Evolutionary conservation across 2,888 invertebrate genomes (phyloP), one percentile per base, ranked within the genome.

Genomic region (Campoletis raptor): DNA sequence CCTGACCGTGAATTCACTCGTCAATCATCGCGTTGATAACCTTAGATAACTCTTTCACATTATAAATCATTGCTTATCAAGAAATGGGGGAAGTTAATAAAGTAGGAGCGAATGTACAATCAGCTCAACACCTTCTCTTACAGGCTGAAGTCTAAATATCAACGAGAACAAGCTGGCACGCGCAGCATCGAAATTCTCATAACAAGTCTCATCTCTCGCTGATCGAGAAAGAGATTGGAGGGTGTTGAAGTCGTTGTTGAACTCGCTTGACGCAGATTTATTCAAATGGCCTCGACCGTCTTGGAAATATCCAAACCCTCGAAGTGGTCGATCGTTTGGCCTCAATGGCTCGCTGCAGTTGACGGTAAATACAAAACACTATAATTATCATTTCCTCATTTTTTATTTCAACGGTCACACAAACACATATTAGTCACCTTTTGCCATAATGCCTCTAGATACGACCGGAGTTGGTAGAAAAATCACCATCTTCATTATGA

Each of bases 321-420:
- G 8, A 84, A 81, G 45, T 52, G 69, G 24, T 81, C 81, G 45
- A 79, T 37, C 21, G 86, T 86, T 69, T 86, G 86, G 86, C 86
- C 86, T 6, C 86, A 86, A 64, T 86, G 86, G 86, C 84, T 86
- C 24, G 86, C 86, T 8, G 86, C 86, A 36, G 48, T 69, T 66
- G 86, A 86, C 57, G 74, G 86, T 84, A 30, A 84, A 81, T 77
- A 24, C 9, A 52, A n/a, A 45, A 21, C 21, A 18, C 48, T 37
- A 64, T 37, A 66, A 66, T 15, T 21, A 15, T 21, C 1, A 21
- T 67, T 67, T 64, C 10, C 12, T 8, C 10, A 54, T 15, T 54
- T 81, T 18, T 6, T 24, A 48, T 64, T 61, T 37, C 10, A 12
- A 37, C 37, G 9, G 24, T 9, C n/a, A 42, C 40, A 21, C 15